Evolutionary conservation across 2,888 invertebrate species (phyloP).

Genomic region (Alcis repandata): DNA sequence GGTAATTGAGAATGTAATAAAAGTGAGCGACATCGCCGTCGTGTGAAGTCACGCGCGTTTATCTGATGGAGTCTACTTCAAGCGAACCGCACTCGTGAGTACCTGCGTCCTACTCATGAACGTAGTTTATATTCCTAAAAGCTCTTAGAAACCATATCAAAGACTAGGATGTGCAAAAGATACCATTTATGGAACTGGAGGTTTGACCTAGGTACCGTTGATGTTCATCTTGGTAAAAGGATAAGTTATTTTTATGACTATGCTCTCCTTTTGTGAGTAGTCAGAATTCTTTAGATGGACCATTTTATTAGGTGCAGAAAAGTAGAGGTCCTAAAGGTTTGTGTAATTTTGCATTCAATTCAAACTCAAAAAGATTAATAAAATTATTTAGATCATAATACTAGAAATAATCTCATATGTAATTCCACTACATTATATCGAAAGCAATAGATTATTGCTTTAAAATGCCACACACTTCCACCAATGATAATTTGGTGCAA

Average conservation of each 20-base stretch:
- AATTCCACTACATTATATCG: not conserved
- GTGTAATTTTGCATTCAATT: too few species aligned
- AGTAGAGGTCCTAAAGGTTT: too few species aligned
- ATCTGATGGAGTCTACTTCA: constrained; percentile 62
- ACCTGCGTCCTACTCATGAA: constrained; percentile 26
- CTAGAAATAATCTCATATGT: not conserved
- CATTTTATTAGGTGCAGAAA: not conserved
- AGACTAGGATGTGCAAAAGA: constrained; percentile 3
- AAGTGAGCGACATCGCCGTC: constrained; percentile 46
- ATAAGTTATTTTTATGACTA: not conserved
- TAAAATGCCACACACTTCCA: not conserved
- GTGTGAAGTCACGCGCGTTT: constrained; percentile 65
- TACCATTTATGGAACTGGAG: constrained; percentile 19
- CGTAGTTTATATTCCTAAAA: constrained; percentile 35
- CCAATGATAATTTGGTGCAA: not conserved
- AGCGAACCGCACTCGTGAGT: constrained; percentile 35
- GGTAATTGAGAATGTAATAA: constrained; percentile 33
- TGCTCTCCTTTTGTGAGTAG: not conserved
- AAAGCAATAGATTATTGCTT: not conserved
- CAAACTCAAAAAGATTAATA: too few species aligned
- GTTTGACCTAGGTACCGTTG: constrained; percentile 6
- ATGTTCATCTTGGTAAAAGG: not conserved
- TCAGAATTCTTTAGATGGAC: not conserved
- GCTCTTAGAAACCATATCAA: constrained; percentile 7
- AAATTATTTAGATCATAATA: too few species aligned